phyloP scores from a whole-genome alignment of 2,113 vertebrate genomes.

The Sylvietta virens region DNA sequence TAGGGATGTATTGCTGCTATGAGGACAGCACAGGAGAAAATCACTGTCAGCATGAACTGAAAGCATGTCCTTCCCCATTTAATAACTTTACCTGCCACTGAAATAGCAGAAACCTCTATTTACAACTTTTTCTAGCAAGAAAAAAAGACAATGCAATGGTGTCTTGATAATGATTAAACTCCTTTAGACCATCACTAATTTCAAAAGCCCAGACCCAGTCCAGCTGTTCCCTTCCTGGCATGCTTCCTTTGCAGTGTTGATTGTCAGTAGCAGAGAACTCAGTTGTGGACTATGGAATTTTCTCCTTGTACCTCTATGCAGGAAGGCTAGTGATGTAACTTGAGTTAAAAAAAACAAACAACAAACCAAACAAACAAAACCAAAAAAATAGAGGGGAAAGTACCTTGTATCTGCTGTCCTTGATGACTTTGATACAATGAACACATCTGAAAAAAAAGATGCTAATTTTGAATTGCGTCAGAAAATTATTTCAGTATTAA shows the following conservation, averaged over 20 bases:
- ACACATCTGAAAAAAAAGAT: neutral
- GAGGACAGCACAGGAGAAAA: neutral
- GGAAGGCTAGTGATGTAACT: neutral
- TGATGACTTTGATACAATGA: neutral
- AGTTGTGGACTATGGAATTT: neutral
- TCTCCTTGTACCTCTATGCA: neutral
- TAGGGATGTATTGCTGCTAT: neutral
- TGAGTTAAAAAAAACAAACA: neutral
- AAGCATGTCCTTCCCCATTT: neutral
- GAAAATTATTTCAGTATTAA: neutral
- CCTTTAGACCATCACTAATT: neutral
- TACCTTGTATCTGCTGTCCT: neutral
- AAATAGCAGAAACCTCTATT: neutral
- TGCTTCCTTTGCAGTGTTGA: neutral
- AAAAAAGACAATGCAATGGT: neutral
- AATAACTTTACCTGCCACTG: neutral
- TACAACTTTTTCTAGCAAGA: neutral
- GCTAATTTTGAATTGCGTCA: neutral
- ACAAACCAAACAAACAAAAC: too few relatives aligned
- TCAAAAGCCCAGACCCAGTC: neutral
- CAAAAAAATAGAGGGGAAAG: neutral
- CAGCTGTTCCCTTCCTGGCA: neutral
- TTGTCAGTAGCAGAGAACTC: neutral
- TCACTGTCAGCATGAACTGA: neutral
- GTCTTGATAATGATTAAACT: neutral